Percentiles rank a stretch among this genome's conserved stretches.
Evolutionary conservation across 2,888 invertebrate species (phyloP).

Genomic region (Automeris io): DNA sequence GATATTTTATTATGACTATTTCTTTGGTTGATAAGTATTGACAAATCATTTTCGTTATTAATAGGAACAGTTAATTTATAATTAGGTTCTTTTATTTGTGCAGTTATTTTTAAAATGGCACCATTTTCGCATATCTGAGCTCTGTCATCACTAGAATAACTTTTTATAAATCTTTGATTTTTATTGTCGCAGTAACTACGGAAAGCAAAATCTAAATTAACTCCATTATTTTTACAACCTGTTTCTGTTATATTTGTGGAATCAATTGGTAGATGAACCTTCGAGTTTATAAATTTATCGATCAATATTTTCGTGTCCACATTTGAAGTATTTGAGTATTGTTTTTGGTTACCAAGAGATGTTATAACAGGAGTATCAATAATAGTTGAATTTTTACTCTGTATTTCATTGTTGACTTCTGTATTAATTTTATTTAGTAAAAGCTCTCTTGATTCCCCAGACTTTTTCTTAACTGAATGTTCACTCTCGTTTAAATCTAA

Average conservation of each 20-base stretch:
- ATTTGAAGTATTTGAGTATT: background rate
- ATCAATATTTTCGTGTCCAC: background rate
- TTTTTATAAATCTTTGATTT: conserved; percentile 36
- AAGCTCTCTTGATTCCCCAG: background rate
- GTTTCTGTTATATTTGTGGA: background rate
- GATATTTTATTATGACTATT: conserved; percentile 1
- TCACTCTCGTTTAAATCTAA: too few species aligned
- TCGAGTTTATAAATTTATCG: too few species aligned
- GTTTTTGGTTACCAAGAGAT: background rate
- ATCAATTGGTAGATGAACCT: background rate
- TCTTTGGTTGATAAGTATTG: conserved; percentile 27
- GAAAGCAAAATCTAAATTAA: conserved; percentile 38
- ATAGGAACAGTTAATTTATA: conserved; percentile 40
- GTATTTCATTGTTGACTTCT: background rate
- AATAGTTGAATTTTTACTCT: background rate
- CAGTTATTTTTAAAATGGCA: conserved; percentile 30
- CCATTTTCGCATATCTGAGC: conserved; percentile 22
- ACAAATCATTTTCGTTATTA: conserved; percentile 35
- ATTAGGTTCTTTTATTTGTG: conserved; percentile 26
- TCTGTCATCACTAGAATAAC: conserved; percentile 26
- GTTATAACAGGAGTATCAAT: background rate
- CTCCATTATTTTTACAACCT: conserved; percentile 5
- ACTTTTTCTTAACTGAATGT: background rate
- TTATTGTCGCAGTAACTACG: conserved; percentile 35
- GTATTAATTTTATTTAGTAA: background rate